These are phyloP conservation scores for Steinernema khuongi DNA, from an alignment of 1,140 invertebrate species.

Conservation along the genomic window DNA sequence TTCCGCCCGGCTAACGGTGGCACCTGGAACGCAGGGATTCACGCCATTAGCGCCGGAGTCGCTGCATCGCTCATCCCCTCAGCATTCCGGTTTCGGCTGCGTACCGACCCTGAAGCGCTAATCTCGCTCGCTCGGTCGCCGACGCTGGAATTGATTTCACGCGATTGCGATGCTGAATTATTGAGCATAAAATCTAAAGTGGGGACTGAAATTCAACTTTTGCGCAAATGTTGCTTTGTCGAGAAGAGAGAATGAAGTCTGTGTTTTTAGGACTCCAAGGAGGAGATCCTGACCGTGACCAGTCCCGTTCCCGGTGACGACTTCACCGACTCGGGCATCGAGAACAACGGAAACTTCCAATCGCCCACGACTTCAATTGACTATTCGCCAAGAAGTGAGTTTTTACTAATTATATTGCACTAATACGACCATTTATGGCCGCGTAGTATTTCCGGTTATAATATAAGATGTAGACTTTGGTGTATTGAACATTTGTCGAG, in stretches of 20 bases:
- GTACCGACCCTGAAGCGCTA: background rate
- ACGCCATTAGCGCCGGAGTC: background rate
- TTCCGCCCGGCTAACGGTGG: background rate
- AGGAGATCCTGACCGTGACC: conserved; percentile 27
- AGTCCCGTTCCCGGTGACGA: conserved; percentile 26
- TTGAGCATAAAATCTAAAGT: background rate
- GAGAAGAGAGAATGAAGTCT: background rate
- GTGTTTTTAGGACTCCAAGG: conserved; percentile 30
- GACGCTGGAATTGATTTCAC: background rate
- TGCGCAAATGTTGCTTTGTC: background rate
- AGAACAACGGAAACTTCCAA: conserved; percentile 29
- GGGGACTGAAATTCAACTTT: conserved; percentile 4
- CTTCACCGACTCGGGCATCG: conserved; percentile 35
- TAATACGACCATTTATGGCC: too few relatives aligned
- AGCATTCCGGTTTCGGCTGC: background rate
- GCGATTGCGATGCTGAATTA: background rate
- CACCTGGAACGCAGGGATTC: background rate
- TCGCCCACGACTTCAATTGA: conserved; percentile 36
- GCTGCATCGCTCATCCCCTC: background rate
- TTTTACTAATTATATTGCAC: background rate
- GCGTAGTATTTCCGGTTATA: too few relatives aligned
- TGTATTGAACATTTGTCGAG: background rate
- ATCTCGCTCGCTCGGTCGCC: conserved; percentile 19
- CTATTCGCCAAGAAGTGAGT: conserved; percentile 33
- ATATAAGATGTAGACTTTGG: background rate